phyloP scores from a whole-genome alignment of 2,113 vertebrate genomes.

The Nettapus auritus region DNA sequence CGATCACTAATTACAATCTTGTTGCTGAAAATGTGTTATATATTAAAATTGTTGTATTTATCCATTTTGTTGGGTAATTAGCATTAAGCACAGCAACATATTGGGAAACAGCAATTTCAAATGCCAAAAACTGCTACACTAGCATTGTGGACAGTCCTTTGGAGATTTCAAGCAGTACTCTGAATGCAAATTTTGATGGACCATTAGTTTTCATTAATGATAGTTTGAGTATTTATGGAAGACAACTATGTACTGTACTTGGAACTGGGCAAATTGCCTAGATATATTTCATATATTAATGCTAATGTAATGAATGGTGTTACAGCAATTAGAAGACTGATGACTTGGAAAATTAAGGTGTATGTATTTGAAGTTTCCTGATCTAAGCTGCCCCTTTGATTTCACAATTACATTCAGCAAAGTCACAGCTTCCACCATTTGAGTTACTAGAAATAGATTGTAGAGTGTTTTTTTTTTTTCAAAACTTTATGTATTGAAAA shows the following conservation, averaged over 20 bases:
- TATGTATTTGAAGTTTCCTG: slow-evolving; percentile 57
- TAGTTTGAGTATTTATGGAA: slow-evolving; percentile 77
- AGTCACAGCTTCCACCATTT: not conserved
- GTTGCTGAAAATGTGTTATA: slow-evolving; percentile 55
- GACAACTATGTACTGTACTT: slow-evolving; percentile 81
- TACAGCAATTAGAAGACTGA: slow-evolving; percentile 79
- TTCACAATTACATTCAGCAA: not conserved
- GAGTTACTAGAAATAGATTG: not conserved
- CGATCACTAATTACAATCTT: slow-evolving; percentile 51
- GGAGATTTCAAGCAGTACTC: slow-evolving; percentile 66
- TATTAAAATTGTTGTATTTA: slow-evolving; percentile 54
- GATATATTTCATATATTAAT: slow-evolving; percentile 77
- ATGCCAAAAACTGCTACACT: slow-evolving; percentile 62
- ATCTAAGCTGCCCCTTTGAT: slow-evolving; percentile 48
- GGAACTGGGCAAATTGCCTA: slow-evolving; percentile 78
- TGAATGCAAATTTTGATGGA: slow-evolving; percentile 77
- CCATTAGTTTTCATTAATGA: slow-evolving; percentile 84
- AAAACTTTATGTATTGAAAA: not conserved
- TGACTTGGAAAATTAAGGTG: slow-evolving; percentile 79
- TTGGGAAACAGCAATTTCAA: slow-evolving; percentile 62
- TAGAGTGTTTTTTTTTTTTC: not conserved
- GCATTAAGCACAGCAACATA: slow-evolving; percentile 48
- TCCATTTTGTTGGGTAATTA: slow-evolving; percentile 66
- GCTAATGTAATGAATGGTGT: slow-evolving; percentile 77
- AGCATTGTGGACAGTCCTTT: slow-evolving; percentile 70